Evolutionary conservation across 2,113 vertebrate genomes (phyloP), one percentile per base, ranked within the genome.

Genomic region (Sylvilagus bachmani): DNA sequence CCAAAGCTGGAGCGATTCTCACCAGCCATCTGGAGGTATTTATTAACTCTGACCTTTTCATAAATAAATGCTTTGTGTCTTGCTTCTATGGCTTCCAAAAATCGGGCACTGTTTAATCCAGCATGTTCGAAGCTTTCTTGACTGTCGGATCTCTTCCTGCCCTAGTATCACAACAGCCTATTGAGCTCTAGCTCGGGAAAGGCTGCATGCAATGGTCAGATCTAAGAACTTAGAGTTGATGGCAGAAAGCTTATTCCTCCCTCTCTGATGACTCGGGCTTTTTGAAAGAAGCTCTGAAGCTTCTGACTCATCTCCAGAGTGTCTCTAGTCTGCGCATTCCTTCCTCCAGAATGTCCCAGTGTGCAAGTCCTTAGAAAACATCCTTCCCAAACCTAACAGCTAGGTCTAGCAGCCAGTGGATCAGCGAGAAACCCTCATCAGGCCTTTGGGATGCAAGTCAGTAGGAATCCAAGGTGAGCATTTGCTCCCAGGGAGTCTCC

Each of bases 31-130:
- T 96, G 92, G 95, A 89, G 87, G 62, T 75, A 95, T 96, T 92
- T 92, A 82, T 95, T 95, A 84, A 92, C 90, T 89, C 82, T 95
- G 93, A 79, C 93, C 90, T 95, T 96, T 97, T 96, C 93, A 89
- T 88, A 96, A 92, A 93, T 91, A 87, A 96, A 88, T 97, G 21
- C 70, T 82, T 84, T 94, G 79, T 66, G 62, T 85, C 92, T 86
- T 94, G 85, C 92, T 75, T 82, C 77, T 61, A 73, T 85, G 81
- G 31, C 78, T 85, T 93, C 69, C 96, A 77, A 95, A 97, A 92
- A 93, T 64, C 61, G 89, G 49, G 44, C 90, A 25, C 25, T 71
- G 6, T 89, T 70, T 82, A 19, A 83, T 79, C 10, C 10, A 67
- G 17, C 51, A 62, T 79, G 71, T 92, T 74, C 31, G 19, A 85